Base-by-base conservation (phyloP, 2,113 vertebrate species). In the Pampusana beccarii region DNA sequence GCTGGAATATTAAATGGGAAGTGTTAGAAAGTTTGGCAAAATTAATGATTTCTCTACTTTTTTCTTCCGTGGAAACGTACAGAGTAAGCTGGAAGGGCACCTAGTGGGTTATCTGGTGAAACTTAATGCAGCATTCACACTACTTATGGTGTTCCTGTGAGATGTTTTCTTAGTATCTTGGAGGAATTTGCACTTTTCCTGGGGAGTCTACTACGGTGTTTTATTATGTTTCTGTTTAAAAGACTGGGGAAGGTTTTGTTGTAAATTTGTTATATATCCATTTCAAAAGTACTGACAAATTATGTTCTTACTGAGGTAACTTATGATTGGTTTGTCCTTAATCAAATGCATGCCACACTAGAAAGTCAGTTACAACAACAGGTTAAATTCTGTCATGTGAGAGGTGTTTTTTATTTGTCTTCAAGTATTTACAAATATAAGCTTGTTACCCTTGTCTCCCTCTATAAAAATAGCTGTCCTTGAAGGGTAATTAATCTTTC, bases 401-500 rank as follows among this genome's bases (percentile, higher is more conserved):
- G 38, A 89, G n/a, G 29, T 53, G 33, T 69, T 93, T 50, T 58
- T 79, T 65, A 62, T 51, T 84, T 81, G 31, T 21, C 46, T 56
- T 88, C 74, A 88, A 74, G 71, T 82, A 75, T 74, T 85, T 75
- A 36, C 34, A 81, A 42, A 24, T 83, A 53, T 65, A 65, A 86
- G 16, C 71, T 75, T 87, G 38, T 90, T 94, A 71, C 78, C 38
- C 42, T 93, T 95, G 90, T 38, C 50, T 93, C 57, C 38, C 44
- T 79, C 87, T 75, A 79, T 44, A 96, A 72, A 80, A 91, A 73
- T 28, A 88, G 50, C 50, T 11, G 86, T 21, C 67, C 86, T 48
- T 88, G 83, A 92, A 92, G 62, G 51, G 66, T 90, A 87, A 95
- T 90, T 90, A 82, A 87, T 94, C 57, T 80, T 95, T 88, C 57